Evolutionary conservation across 2,113 vertebrate species (phyloP).

Genomic region (Epinephelus lanceolatus): DNA sequence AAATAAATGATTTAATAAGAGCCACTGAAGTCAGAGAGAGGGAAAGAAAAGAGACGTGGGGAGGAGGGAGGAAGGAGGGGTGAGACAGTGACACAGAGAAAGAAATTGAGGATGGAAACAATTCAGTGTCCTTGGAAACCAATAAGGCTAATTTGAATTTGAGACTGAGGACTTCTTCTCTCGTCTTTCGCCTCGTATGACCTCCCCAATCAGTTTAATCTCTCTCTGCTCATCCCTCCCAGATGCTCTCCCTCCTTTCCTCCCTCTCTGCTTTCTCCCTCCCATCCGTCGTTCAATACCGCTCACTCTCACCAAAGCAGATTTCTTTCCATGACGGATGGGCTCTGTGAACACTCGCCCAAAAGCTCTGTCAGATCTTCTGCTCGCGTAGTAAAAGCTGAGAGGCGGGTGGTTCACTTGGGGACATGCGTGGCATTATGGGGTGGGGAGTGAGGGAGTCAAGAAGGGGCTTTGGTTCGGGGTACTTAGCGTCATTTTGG

Average conservation of each 20-base stretch:
- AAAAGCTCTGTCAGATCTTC: constrained; percentile 61
- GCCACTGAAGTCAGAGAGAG: constrained; percentile 32
- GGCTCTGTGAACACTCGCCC: constrained; percentile 51
- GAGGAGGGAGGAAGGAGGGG: not conserved
- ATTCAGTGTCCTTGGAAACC: constrained; percentile 75
- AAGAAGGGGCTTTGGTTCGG: not conserved
- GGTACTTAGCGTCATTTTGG: constrained; percentile 17
- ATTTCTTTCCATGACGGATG: constrained; percentile 72
- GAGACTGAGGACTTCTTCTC: constrained; percentile 65
- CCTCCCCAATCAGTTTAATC: constrained; percentile 73
- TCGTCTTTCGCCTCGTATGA: constrained; percentile 56
- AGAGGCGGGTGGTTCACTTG: constrained; percentile 44
- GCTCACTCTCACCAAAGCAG: constrained; percentile 63
- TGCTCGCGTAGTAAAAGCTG: constrained; percentile 42
- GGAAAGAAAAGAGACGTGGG: constrained; percentile 8
- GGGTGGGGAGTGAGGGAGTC: constrained; percentile 26
- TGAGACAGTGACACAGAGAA: constrained; percentile 39
- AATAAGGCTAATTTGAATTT: constrained; percentile 77
- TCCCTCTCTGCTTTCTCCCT: constrained; percentile 5
- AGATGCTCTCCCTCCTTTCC: constrained; percentile 37
- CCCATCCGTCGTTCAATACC: constrained; percentile 61
- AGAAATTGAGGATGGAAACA: constrained; percentile 74
- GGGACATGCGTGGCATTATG: constrained; percentile 44
- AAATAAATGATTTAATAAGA: constrained; percentile 63
- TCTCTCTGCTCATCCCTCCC: constrained; percentile 66